Evolutionary conservation across 53 echinoderm and acorn worm genomes (phyloP).

Genomic region (Antedon mediterranea): DNA sequence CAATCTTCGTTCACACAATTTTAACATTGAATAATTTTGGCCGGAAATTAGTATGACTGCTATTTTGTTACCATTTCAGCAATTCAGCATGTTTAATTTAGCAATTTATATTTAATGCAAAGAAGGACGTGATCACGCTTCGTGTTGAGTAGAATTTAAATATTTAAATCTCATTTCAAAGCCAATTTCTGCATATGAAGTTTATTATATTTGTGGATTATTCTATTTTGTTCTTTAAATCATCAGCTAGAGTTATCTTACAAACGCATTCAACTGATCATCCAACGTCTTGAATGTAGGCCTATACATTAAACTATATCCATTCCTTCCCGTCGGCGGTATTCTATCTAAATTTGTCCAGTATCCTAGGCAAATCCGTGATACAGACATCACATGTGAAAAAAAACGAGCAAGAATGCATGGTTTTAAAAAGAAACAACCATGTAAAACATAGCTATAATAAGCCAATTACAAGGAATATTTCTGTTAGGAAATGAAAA

Average conservation of each 20-base stretch:
- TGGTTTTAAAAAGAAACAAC: too few relatives aligned
- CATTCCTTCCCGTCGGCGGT: too few relatives aligned
- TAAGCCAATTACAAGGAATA: not conserved
- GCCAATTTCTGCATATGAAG: not conserved
- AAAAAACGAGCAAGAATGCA: too few relatives aligned
- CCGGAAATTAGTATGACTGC: not conserved
- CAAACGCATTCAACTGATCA: too few relatives aligned
- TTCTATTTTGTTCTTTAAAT: not conserved
- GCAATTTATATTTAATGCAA: not conserved
- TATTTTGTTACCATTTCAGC: not conserved
- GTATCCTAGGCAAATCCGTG: too few relatives aligned
- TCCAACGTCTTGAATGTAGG: too few relatives aligned
- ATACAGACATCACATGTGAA: too few relatives aligned
- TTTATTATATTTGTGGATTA: not conserved
- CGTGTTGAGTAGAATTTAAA: not conserved
- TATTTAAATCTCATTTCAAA: not conserved
- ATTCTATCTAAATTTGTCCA: too few relatives aligned
- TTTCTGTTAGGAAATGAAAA: not conserved
- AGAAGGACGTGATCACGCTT: not conserved
- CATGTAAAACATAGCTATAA: too few relatives aligned
- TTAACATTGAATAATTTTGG: not conserved
- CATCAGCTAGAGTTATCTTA: not conserved
- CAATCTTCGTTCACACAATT: too few relatives aligned
- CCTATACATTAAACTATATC: too few relatives aligned
- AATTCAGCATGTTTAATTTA: not conserved